Percentiles rank a stretch among this genome's conserved stretches.
Evolutionary conservation across 2,797 vertebrate species (phyloP).

Genomic region (Anguilla obscura): DNA sequence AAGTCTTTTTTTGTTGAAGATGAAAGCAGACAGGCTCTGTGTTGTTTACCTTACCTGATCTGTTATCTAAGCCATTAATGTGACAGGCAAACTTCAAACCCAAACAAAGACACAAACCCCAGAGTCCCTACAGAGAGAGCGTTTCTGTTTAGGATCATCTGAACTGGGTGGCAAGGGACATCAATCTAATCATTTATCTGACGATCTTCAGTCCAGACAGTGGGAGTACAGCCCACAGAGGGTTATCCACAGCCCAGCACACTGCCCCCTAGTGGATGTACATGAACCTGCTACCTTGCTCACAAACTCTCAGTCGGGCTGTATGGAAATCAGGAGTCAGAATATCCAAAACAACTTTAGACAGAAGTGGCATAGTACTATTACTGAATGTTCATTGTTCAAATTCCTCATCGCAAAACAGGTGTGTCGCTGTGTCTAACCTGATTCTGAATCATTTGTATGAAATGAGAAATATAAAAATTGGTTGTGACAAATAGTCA

Average conservation of each 20-base stretch:
- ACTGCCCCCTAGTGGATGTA: conserved; percentile 26
- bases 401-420: background rate
- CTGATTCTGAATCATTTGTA: background rate
- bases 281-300: background rate
- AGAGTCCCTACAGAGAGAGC: background rate
- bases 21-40: conserved; percentile 5
- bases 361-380: background rate
- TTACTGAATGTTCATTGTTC: background rate
- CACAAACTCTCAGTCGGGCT: background rate
- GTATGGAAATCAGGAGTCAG: background rate
- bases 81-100: conserved; percentile 5
- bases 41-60: conserved; percentile 4
- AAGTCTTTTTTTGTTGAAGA: background rate
- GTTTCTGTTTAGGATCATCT: conserved; percentile 21
- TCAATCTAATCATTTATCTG: conserved; percentile 21
- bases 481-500: background rate
- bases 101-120: conserved; percentile 10
- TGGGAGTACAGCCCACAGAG: background rate
- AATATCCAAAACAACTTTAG: background rate
- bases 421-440: background rate
- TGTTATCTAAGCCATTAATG: conserved; percentile 15
- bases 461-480: background rate
- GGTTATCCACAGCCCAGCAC: background rate
- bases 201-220: background rate
- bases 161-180: background rate